Evolutionary conservation across 2,797 vertebrate species (phyloP), one percentile per base, ranked within the genome.

Genomic region (Fratercula arctica): DNA sequence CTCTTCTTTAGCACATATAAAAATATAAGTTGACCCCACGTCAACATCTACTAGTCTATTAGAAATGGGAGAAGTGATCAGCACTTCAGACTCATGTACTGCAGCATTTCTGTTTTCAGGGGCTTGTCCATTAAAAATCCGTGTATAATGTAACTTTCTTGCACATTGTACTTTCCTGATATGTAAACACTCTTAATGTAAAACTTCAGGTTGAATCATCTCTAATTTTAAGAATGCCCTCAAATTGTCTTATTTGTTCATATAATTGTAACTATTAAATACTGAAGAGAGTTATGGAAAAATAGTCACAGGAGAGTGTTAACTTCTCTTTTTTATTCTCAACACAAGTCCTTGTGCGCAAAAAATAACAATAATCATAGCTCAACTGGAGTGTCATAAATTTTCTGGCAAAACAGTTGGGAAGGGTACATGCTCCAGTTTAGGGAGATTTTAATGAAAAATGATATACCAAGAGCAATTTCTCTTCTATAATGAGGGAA

Each of bases 381-480:
- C 45, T 94, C 83, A 79, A 33, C 39, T 67, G 43, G 15, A 74
- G 37, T 23, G 23, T 74, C 85, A 74, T 95, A 86, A 90, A 95
- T 93, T 94, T 82, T 60, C 83, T 88, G 56, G 37, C 43, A 45
- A 80, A 95, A 50, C 35, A 35, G 37, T 77, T 72, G 77, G 87
- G 85, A 94, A 90, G 77, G 51, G 75, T 43, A 28, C 67, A 61
- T 0, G 2, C 33, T 76, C 64, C n/a, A 60, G 60, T 89, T 95
- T 83, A 60, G 72, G 72, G 75, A 83, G 48, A 87, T 82, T 80
- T 89, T 92, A 75, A 91, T 91, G 92, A 96, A 92, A 97, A 96
- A 93, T 87, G 14, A 74, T 66, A 24, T 25, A 89, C 43, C 56
- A 74, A 82, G 60, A 87, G 70, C 78, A 80, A 93, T 96, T 90